Percentiles rank a stretch among this genome's conserved stretches.
Evolutionary conservation across 2,113 vertebrate species (phyloP).

Genomic region (Cyphomyrus plagiostoma): DNA sequence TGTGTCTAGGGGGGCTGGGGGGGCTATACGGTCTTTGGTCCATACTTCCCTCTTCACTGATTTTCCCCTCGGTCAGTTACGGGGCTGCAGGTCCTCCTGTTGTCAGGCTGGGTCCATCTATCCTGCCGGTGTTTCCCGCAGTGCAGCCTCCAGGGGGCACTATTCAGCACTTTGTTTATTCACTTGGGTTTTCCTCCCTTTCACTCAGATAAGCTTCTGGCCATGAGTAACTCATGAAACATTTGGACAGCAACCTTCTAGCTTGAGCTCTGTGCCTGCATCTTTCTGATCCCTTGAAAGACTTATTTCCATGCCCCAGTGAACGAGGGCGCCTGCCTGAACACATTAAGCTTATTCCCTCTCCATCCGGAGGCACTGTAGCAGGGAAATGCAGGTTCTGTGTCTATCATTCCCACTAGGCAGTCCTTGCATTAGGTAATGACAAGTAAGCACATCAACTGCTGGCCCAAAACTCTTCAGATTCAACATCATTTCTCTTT

Average conservation of each 20-base stretch:
- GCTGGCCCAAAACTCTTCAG: not conserved
- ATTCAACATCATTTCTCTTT: not conserved
- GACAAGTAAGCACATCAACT: not conserved
- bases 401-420: not conserved
- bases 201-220: not conserved
- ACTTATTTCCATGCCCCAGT: not conserved
- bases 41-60: not conserved
- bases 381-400: not conserved
- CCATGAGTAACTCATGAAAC: not conserved
- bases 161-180: not conserved
- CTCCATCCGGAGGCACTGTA: not conserved
- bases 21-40: not conserved
- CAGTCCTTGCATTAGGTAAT: not conserved
- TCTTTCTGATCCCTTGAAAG: not conserved
- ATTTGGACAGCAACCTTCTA: not conserved
- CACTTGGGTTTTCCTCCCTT: not conserved
- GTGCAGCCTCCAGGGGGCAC: not conserved
- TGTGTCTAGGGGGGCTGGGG: not conserved
- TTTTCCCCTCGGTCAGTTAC: not conserved
- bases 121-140: not conserved
- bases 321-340: not conserved
- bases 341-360: not conserved
- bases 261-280: not conserved
- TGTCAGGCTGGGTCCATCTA: not conserved
- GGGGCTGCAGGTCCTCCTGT: not conserved